Conservation (phyloP, 2,113 vertebrate species). For the Solea solea region DNA sequence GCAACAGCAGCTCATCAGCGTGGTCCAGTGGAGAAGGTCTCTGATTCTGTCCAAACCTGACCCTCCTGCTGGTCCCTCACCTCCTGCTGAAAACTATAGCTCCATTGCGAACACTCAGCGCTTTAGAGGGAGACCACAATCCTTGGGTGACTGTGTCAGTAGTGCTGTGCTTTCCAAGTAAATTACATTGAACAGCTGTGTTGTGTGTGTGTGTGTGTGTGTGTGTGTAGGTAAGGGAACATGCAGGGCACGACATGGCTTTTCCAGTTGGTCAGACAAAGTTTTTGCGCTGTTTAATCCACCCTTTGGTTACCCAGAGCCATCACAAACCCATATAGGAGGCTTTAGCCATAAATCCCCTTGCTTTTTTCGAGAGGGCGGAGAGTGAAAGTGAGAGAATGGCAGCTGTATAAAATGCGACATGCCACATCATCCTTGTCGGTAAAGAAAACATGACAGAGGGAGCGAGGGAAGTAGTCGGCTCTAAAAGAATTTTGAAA, state of each 20-base stretch:
- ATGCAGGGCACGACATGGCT: constrained; percentile 21
- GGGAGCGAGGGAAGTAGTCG: constrained; percentile 6
- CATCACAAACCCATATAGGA: constrained; percentile 58
- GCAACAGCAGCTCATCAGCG: constrained; percentile 52
- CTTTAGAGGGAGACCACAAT: constrained; percentile 40
- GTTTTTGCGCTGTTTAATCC: constrained; percentile 4
- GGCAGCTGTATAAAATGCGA: constrained; percentile 46
- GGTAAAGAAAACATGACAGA: constrained; percentile 36
- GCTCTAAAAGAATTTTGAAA: constrained; percentile 45
- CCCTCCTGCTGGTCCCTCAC: constrained; percentile 26
- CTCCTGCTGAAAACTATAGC: constrained; percentile 31
- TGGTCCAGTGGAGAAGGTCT: constrained; percentile 67
- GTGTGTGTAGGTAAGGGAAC: constrained; percentile 11
- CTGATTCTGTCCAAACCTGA: constrained; percentile 62
- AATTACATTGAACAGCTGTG: constrained; percentile 4
- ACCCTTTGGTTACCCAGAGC: constrained; percentile 14
- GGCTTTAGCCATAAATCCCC: constrained; percentile 50
- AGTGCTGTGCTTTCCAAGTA: constrained; percentile 34
- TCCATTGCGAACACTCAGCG: constrained; percentile 21
- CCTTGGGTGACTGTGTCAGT: constrained; percentile 40
- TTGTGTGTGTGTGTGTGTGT: neutral
- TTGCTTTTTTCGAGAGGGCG: constrained; percentile 44
- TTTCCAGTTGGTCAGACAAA: constrained; percentile 45
- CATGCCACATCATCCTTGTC: constrained; percentile 24
- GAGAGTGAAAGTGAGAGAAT: constrained; percentile 27